phyloP scores from a whole-genome alignment of 2,113 vertebrate genomes.

The Nothocercus nigrocapillus region DNA sequence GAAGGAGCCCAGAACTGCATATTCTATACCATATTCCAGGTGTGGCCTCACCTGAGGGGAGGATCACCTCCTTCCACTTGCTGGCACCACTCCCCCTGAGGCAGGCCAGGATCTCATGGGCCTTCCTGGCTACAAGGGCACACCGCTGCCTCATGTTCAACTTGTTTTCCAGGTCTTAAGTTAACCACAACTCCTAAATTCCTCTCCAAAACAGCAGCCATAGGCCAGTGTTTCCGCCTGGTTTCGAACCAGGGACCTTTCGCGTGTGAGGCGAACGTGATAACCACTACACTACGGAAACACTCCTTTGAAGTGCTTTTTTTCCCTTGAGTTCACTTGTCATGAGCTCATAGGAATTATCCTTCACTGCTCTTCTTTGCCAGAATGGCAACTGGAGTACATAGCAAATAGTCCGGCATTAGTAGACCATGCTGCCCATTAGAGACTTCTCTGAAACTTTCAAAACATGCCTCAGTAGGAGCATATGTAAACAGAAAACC shows the following conservation, averaged over 20 bases:
- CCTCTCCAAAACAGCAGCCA: too few relatives aligned
- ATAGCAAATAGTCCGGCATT: not conserved
- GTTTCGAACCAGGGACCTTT: conserved; percentile 41
- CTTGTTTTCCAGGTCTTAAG: too few relatives aligned
- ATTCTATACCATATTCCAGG: too few relatives aligned
- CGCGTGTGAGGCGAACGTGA: conserved; percentile 29
- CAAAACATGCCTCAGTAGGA: not conserved
- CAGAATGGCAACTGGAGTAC: not conserved
- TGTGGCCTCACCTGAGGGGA: too few relatives aligned
- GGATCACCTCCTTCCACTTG: too few relatives aligned
- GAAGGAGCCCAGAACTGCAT: too few relatives aligned
- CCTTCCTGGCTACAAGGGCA: too few relatives aligned
- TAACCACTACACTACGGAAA: conserved; percentile 49
- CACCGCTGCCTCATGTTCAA: too few relatives aligned
- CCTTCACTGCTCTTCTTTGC: not conserved
- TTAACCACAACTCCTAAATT: too few relatives aligned
- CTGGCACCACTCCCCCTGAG: too few relatives aligned
- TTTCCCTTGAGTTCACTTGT: not conserved
- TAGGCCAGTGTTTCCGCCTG: not conserved
- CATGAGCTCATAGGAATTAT: not conserved
- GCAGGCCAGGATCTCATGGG: too few relatives aligned
- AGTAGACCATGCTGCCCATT: not conserved
- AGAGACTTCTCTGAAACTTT: not conserved
- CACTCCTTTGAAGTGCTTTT: too few relatives aligned
- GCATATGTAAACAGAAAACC: not conserved